Percentiles rank a stretch among this genome's conserved stretches.
Conservation (phyloP, 2,797 vertebrate genomes). For the Dromococcyx pavoninus region DNA sequence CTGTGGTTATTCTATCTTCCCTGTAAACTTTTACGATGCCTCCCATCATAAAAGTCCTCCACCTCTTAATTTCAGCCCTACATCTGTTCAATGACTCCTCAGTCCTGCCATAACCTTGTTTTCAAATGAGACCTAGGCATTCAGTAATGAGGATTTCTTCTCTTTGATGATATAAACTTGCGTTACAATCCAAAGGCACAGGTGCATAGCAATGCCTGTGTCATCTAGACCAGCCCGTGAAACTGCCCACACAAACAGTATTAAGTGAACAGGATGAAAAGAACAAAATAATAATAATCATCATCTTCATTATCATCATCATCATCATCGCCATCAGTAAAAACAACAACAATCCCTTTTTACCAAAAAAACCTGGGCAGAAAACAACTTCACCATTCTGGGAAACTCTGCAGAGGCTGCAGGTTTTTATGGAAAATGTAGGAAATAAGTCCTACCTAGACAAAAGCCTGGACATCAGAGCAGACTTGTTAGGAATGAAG, state of each 20-base stretch:
- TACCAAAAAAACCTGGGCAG: not conserved
- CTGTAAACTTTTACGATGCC: not conserved
- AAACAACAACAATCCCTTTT: not conserved
- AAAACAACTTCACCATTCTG: not conserved
- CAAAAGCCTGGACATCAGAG: not conserved
- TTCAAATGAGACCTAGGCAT: not conserved
- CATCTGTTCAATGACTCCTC: not conserved
- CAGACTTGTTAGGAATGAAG: not conserved
- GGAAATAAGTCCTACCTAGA: not conserved
- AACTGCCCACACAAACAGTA: not conserved
- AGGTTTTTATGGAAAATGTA: not conserved
- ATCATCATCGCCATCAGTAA: not conserved
- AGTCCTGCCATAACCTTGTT: not conserved
- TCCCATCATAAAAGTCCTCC: not conserved
- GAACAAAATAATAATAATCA: not conserved
- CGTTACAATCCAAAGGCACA: not conserved
- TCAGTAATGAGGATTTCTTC: not conserved
- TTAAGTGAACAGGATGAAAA: not conserved
- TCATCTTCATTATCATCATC: no score
- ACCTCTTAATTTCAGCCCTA: not conserved
- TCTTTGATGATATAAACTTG: not conserved
- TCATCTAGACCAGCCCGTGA: not conserved
- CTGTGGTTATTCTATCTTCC: not conserved
- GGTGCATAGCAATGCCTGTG: not conserved
- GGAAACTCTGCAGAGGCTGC: not conserved